A percentile compares a stretch with the other conserved stretches of the same genome.
phyloP scores from a whole-genome alignment of 1,140 invertebrate genomes.

The Neotoxoptera formosana region DNA sequence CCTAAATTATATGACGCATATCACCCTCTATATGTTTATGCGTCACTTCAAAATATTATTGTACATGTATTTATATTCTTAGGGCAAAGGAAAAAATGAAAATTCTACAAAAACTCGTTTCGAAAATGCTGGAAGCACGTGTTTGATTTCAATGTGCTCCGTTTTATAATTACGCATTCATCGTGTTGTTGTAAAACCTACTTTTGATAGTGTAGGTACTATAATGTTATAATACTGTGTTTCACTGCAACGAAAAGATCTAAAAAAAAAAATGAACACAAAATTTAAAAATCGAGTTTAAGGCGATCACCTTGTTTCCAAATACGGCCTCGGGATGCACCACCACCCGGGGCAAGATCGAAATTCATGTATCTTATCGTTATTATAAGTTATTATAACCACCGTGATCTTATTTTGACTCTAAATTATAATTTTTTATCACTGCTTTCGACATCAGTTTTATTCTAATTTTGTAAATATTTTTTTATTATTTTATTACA shows the following conservation, averaged over 20 bases:
- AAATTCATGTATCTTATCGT: slow-evolving; percentile 18
- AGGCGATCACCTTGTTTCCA: neutral
- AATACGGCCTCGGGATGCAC: neutral
- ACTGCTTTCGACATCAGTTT: neutral
- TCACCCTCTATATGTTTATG: neutral
- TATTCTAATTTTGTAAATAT: neutral
- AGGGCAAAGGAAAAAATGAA: neutral
- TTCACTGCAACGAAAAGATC: neutral
- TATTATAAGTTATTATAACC: neutral
- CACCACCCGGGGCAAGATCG: neutral
- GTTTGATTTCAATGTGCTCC: neutral
- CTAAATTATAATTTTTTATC: neutral
- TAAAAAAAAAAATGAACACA: neutral
- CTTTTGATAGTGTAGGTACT: neutral
- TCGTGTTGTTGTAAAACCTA: neutral
- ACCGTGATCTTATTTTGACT: neutral
- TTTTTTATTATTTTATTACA: neutral
- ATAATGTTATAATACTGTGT: neutral
- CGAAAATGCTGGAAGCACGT: neutral
- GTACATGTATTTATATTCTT: neutral
- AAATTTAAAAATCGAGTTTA: neutral
- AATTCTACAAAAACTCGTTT: slow-evolving; percentile 11
- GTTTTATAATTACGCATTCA: neutral
- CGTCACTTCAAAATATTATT: too few relatives aligned
- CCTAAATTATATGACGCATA: neutral